A percentile compares a stretch with the other conserved stretches of the same genome.
phyloP scores from a whole-genome alignment of 2,888 invertebrate genomes.

The Acleris laterana region DNA sequence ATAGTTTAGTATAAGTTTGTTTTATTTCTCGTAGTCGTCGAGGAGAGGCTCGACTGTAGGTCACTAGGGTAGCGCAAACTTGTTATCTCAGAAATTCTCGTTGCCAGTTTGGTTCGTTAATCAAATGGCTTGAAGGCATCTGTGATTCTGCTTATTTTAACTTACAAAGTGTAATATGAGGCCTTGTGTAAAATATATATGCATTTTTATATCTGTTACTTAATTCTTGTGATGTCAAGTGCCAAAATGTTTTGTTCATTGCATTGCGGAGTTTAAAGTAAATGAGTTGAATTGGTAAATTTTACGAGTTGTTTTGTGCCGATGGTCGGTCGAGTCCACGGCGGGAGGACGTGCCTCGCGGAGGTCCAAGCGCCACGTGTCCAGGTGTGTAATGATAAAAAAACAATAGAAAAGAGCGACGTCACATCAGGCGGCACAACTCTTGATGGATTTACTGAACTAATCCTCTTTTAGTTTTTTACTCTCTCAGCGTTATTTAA shows the following conservation, averaged over 20 bases:
- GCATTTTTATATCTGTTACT: conserved; percentile 31
- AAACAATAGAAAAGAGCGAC: too few relatives aligned
- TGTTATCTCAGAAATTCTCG: background rate
- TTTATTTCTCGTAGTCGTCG: conserved; percentile 13
- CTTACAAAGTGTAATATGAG: conserved; percentile 17
- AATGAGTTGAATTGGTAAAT: conserved; percentile 24
- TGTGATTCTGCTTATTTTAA: conserved; percentile 2
- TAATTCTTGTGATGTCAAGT: conserved; percentile 36
- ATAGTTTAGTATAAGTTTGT: conserved; percentile 35
- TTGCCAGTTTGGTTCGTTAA: background rate
- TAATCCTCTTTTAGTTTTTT: too few relatives aligned
- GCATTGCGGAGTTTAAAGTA: conserved; percentile 27
- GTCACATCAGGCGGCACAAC: too few relatives aligned
- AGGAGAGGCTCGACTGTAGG: background rate
- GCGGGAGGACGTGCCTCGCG: background rate
- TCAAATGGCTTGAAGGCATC: background rate
- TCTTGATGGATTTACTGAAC: too few relatives aligned
- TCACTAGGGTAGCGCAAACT: background rate
- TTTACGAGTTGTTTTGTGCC: conserved; percentile 24
- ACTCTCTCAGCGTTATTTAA: too few relatives aligned
- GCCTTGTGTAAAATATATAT: conserved; percentile 33
- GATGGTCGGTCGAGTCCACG: conserved; percentile 4
- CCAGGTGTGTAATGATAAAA: too few relatives aligned
- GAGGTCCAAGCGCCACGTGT: too few relatives aligned
- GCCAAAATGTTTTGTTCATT: conserved; percentile 31